phyloP scores from a whole-genome alignment of 1,140 invertebrate genomes.

The Formica selysi region DNA sequence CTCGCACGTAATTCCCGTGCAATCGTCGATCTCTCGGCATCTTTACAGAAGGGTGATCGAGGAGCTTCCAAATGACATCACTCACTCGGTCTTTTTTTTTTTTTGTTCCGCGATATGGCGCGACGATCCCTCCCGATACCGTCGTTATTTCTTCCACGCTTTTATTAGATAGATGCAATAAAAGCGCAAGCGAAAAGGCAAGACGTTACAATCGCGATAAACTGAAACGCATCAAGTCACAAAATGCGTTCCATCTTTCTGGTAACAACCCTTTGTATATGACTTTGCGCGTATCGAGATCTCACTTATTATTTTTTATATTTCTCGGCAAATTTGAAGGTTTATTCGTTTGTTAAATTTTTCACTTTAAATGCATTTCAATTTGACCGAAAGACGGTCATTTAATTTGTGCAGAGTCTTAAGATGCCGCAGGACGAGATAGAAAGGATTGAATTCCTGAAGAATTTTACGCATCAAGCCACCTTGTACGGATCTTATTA shows the following conservation, averaged over 20 bases:
- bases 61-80: background rate
- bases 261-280: background rate
- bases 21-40: constrained; percentile 3
- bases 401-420: constrained; percentile 41
- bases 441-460: constrained; percentile 64
- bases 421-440: constrained; percentile 51
- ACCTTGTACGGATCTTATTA: constrained; percentile 74
- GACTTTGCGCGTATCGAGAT: background rate
- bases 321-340: background rate
- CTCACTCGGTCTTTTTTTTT: background rate
- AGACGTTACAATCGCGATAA: background rate
- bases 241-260: background rate
- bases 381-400: constrained; percentile 16
- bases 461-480: constrained; percentile 66
- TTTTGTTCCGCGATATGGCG: constrained; percentile 2
- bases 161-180: background rate
- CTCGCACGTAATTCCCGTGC: constrained; percentile 13
- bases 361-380: background rate
- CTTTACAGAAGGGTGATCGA: constrained; percentile 4
- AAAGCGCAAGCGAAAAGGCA: background rate
- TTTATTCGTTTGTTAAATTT: background rate
- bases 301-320: background rate
- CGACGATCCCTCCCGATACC: background rate
- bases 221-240: background rate
- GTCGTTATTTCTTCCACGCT: background rate